Evolutionary conservation across 1,140 invertebrate species (phyloP), one percentile per base, ranked within the genome.

Genomic region (Brachionus rotundiformis): DNA sequence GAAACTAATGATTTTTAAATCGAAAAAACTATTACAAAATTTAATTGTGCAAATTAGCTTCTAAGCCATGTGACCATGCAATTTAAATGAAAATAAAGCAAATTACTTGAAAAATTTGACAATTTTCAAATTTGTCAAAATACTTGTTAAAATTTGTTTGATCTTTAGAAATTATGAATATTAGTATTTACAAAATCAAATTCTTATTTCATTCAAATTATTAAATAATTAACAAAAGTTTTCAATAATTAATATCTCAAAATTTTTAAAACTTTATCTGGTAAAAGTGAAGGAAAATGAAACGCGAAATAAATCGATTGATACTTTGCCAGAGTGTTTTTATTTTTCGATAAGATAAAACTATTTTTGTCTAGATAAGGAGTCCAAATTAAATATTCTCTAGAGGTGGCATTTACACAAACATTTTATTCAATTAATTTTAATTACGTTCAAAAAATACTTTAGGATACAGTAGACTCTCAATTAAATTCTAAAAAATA

Each of bases 1-100:
- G 47, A 54, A 54, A 54, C 5, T 54, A 54, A 63, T 63, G 61
- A 63, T 63, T 63, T 63, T 63, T 63, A 33, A 54, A 54, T 54
- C 47, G 47, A 54, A 16, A 54, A 54, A 54, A 54, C 47, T 54
- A 54, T 54, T 54, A 54, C 47, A 54, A 54, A 54, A 54, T 54
- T 54, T 54, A 54, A 54, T 54, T 54, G 47, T 16, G 23, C 19
- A 54, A 54, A 54, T 7, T 25, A 19, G 4, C 47, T 54, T 54
- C 47, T 25, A 7, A 54, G 47, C 16, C 47, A 25, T 54, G 47
- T 54, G 47, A 54, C 47, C 47, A 54, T 54, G 47, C 47, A 54
- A 54, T 54, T 54, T 25, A 54, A 54, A 16, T 54, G 19, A 54
- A 54, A 54, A 41, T 41, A 0, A 13, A 54, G 19, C 47, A 19